Percentiles rank a stretch among this genome's conserved stretches.
These are phyloP conservation scores for Oxytorus armatus DNA, from an alignment of 2,888 invertebrate species.

Conservation along the genomic window DNA sequence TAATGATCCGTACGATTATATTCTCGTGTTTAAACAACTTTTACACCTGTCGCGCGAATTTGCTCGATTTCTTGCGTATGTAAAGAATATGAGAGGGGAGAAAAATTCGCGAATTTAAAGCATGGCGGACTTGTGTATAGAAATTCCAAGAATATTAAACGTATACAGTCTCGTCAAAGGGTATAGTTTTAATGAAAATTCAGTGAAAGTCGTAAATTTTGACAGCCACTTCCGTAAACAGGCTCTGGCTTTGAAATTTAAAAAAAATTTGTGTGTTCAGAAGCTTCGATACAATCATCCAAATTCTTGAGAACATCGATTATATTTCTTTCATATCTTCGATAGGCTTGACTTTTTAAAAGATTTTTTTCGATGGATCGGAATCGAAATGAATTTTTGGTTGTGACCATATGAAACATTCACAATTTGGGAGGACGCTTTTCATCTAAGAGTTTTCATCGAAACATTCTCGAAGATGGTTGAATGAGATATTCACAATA, in stretches of 20 bases:
- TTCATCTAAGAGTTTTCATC: no score
- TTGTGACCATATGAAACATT: no score
- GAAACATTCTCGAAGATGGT: no score
- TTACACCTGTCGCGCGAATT: neutral
- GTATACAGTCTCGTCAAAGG: neutral
- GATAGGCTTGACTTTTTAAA: no score
- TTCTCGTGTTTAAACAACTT: neutral
- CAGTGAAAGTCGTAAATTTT: neutral
- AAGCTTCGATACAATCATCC: no score
- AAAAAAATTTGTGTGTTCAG: neutral
- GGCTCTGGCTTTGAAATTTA: neutral
- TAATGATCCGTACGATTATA: no score
- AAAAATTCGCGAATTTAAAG: neutral
- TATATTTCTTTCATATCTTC: no score
- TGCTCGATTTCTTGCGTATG: neutral
- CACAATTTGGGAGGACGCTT: no score
- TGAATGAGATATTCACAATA: no score
- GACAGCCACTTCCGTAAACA: neutral
- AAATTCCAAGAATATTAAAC: neutral
- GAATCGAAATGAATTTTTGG: no score
- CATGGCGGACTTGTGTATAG: neutral
- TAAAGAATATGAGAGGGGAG: slow-evolving; percentile 5
- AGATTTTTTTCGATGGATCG: no score
- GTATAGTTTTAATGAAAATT: neutral
- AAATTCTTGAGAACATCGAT: no score